Evolutionary conservation across 2,888 invertebrate species (phyloP).

Genomic region (Drosophila mercatorum): DNA sequence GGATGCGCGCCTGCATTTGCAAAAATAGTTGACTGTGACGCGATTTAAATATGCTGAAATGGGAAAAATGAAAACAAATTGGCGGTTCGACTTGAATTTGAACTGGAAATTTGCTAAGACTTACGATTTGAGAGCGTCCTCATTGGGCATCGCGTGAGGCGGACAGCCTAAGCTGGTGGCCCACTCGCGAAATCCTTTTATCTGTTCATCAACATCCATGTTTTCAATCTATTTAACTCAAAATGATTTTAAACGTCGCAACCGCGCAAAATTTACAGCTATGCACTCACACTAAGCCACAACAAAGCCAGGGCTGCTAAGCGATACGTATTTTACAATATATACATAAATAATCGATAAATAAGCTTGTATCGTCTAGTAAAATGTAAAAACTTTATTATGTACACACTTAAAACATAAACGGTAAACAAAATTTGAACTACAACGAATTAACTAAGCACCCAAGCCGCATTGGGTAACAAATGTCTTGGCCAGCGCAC

Average conservation of each 20-base stretch:
- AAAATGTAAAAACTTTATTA: conserved; percentile 44
- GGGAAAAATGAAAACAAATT: neutral
- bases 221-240: neutral
- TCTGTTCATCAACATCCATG: conserved; percentile 67
- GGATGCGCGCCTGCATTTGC: conserved; percentile 78
- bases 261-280: conserved; percentile 25
- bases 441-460: conserved; percentile 46
- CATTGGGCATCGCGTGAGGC: conserved; percentile 73
- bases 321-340: neutral
- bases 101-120: conserved; percentile 9
- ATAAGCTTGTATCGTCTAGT: conserved; percentile 8
- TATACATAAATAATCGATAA: neutral
- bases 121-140: conserved; percentile 83
- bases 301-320: neutral
- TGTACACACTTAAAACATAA: conserved; percentile 49
- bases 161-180: conserved; percentile 81
- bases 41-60: conserved; percentile 82
- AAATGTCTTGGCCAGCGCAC: conserved; percentile 80
- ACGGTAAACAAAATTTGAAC: conserved; percentile 14
- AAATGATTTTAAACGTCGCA: conserved; percentile 32
- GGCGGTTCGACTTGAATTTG: neutral
- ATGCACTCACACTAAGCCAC: conserved; percentile 9
- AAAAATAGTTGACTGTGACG: conserved; percentile 78
- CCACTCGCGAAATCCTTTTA: conserved; percentile 77
- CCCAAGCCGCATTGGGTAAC: conserved; percentile 80